Conservation (phyloP, 2,888 invertebrate species). For the Calliopum simillimum region DNA sequence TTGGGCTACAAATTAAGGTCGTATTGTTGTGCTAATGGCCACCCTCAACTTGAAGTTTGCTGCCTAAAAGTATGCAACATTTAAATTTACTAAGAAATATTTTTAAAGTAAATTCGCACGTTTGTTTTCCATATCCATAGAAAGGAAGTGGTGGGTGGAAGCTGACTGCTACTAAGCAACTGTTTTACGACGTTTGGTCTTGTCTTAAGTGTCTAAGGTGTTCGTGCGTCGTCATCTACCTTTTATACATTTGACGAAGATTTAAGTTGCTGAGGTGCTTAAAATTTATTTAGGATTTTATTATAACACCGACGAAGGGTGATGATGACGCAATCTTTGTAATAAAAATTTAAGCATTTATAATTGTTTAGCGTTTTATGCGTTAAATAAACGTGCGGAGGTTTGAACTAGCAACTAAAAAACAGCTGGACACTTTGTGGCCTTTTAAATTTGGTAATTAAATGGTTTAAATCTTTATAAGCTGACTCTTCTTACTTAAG, state of each 20-base stretch:
- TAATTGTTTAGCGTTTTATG: slow-evolving; percentile 1
- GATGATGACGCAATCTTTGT: neutral
- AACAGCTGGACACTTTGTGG: neutral
- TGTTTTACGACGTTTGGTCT: neutral
- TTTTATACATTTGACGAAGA: slow-evolving; percentile 6
- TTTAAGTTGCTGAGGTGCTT: neutral
- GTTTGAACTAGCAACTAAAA: too few relatives aligned
- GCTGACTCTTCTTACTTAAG: too few relatives aligned
- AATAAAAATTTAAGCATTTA: slow-evolving; percentile 13
- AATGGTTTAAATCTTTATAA: neutral
- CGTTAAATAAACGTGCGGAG: too few relatives aligned
- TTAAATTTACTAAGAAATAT: neutral
- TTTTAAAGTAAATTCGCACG: slow-evolving; percentile 6
- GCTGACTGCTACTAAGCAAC: too few relatives aligned
- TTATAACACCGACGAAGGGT: neutral
- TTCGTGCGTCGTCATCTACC: neutral
- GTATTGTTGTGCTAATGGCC: neutral
- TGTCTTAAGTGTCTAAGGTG: neutral
- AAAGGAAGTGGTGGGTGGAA: neutral
- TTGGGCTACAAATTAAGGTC: too few relatives aligned
- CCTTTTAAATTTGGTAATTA: neutral
- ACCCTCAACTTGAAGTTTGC: neutral
- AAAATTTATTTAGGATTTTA: slow-evolving; percentile 18
- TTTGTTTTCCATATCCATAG: neutral
- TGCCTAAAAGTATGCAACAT: neutral